These are phyloP conservation scores for Drosophila cracens DNA, from an alignment of 2,888 invertebrate species.

Conservation along the genomic window DNA sequence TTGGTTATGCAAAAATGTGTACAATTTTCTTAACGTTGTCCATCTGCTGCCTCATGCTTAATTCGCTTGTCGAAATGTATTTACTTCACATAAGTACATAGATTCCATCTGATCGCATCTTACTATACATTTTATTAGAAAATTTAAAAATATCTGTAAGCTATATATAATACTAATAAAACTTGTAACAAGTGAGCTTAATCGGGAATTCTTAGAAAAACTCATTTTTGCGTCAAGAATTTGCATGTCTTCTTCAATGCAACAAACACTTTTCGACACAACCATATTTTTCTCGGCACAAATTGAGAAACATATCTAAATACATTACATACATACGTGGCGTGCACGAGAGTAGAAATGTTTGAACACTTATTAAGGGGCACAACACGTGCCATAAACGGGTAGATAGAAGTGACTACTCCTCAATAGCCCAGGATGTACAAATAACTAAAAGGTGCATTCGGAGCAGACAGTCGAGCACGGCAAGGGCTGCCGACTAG, in stretches of 20 bases:
- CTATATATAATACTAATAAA: neutral
- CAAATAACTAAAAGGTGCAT: constrained; percentile 27
- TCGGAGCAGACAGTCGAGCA: constrained; percentile 32
- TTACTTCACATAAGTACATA: neutral
- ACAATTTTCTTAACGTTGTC: constrained; percentile 39
- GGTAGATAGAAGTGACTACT: constrained; percentile 3
- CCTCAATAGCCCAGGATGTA: constrained; percentile 10
- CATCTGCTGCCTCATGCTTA: neutral
- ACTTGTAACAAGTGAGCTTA: neutral
- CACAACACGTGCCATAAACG: constrained; percentile 49
- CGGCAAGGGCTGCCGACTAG: constrained; percentile 37
- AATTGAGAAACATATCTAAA: neutral
- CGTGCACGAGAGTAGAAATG: neutral
- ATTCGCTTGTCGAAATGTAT: neutral
- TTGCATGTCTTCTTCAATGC: neutral
- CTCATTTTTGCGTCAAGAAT: neutral
- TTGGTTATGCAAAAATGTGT: constrained; percentile 60
- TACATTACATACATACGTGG: neutral
- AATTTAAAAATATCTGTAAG: neutral
- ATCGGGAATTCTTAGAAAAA: neutral
- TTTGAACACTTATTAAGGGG: neutral
- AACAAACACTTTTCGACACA: neutral
- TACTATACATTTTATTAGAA: neutral
- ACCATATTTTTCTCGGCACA: neutral
- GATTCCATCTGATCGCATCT: neutral